Base-by-base conservation (phyloP, 2,113 vertebrate species). In the Indicator maculatus region DNA sequence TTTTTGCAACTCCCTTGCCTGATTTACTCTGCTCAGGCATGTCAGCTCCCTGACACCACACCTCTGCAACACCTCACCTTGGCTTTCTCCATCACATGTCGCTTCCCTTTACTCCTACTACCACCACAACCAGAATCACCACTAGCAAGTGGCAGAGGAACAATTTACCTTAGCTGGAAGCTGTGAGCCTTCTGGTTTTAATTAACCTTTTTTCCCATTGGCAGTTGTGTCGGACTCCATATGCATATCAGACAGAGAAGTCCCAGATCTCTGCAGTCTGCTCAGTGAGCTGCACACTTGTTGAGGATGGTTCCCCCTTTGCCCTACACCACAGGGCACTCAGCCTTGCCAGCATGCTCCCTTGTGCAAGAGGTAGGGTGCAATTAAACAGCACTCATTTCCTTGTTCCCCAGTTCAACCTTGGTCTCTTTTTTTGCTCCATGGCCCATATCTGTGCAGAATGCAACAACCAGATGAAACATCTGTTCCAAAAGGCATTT, bases 401-500 rank as follows among this genome's bases (percentile, higher is more conserved):
- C 73, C 63, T 39, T 66, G 33, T 52, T 23, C 50, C 36, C 55
- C 83, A 21, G 12, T 89, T 95, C 39, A 90, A 53, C 82, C 61
- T 95, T 63, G 20, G 39, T 89, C 89, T 78, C 66, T 53, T 95
- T 94, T 88, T 88, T 89, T 82, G 83, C 72, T 87, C 90, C 89
- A 72, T 89, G 83, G 79, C 83, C 94, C 50, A 83, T n/a, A 95
- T 95, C 90, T 91, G 47, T 89, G 61, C 52, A 80, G 59, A 65
- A 44, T 66, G 93, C 72, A 92, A 86, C 58, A 89, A 90, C 60
- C 56, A 65, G 64, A 72, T 82, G 85, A 75, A 74, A 86, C 73
- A 91, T 82, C 52, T 91, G 94, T 93, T 96, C 88, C 93, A 78
- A 93, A 58, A n/a, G 41, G 23, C 83, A 72, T 95, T 93, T 95